phyloP scores from a whole-genome alignment of 2,797 vertebrate species.

The Mormyrops attenuatus region DNA sequence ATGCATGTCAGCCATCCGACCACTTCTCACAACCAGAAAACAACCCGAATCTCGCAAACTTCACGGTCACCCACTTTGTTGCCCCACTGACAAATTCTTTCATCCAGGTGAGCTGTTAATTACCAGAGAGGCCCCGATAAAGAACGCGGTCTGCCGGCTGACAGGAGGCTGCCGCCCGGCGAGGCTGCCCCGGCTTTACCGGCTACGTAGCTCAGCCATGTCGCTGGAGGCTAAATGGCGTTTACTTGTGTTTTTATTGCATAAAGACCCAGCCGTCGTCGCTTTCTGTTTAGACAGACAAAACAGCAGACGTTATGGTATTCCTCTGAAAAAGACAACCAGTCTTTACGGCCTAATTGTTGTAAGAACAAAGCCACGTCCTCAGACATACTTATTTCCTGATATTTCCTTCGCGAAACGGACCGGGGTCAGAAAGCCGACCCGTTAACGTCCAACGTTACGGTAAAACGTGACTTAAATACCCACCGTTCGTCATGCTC shows the following conservation, averaged over 20 bases:
- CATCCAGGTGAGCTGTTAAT: not conserved
- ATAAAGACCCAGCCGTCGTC: not conserved
- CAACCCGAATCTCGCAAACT: not conserved
- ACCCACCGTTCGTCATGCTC: constrained; percentile 28
- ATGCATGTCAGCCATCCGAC: not conserved
- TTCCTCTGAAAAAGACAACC: not conserved
- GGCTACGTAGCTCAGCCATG: not conserved
- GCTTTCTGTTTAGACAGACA: not conserved
- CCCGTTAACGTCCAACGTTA: not conserved
- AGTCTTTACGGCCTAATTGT: not conserved
- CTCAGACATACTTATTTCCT: constrained; percentile 10
- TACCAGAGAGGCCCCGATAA: not conserved
- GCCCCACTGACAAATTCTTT: not conserved
- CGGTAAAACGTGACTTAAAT: not conserved
- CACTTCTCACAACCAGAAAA: not conserved
- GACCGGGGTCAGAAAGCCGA: not conserved
- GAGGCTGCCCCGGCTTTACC: too few species aligned
- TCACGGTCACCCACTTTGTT: not conserved
- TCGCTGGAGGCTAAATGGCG: not conserved
- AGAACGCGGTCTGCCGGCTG: not conserved
- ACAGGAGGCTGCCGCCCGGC: too few species aligned
- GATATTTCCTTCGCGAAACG: not conserved
- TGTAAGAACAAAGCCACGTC: constrained; percentile 11
- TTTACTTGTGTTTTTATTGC: not conserved
- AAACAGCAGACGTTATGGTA: not conserved